Conservation (phyloP, 2,797 vertebrate species). For the Pygocentrus nattereri region DNA sequence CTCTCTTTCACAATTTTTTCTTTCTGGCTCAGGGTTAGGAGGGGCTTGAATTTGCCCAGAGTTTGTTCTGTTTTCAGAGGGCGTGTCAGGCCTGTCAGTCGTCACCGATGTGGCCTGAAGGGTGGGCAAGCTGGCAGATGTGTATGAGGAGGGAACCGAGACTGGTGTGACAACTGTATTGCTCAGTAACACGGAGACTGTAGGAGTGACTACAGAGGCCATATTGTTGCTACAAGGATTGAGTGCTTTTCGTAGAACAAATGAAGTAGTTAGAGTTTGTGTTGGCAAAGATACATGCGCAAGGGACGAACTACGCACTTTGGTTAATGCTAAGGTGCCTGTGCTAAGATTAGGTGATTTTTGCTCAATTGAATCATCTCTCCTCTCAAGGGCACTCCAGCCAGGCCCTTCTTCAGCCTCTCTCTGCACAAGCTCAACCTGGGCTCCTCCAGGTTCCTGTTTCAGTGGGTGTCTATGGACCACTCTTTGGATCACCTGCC, state of each 20-base stretch:
- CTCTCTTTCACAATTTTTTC: slow-evolving; percentile 36
- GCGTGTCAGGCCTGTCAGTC: slow-evolving; percentile 68
- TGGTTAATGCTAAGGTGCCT: slow-evolving; percentile 22
- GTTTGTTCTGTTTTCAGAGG: slow-evolving; percentile 77
- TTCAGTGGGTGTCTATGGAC: slow-evolving; percentile 85
- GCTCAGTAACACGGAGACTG: slow-evolving; percentile 9
- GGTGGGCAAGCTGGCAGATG: slow-evolving; percentile 74
- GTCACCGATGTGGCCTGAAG: slow-evolving; percentile 61
- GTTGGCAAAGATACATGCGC: slow-evolving; percentile 42
- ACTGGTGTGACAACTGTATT: slow-evolving; percentile 64
- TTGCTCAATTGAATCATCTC: not conserved
- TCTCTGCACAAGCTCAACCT: slow-evolving; percentile 81
- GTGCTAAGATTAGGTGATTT: not conserved
- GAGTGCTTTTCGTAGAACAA: slow-evolving; percentile 33
- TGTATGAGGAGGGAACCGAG: slow-evolving; percentile 67
- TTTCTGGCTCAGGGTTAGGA: slow-evolving; percentile 56
- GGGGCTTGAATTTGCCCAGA: slow-evolving; percentile 65
- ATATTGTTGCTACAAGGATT: not conserved
- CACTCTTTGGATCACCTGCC: slow-evolving; percentile 93
- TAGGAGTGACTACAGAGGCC: slow-evolving; percentile 26
- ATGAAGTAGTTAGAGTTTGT: slow-evolving; percentile 54
- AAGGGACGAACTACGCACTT: slow-evolving; percentile 63
- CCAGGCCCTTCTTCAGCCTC: slow-evolving; percentile 37
- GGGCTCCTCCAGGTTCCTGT: slow-evolving; percentile 86
- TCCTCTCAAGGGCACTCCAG: slow-evolving; percentile 40